A percentile compares a stretch with the other conserved stretches of the same genome.
phyloP scores from a whole-genome alignment of 1,140 invertebrate genomes.

The Apis laboriosa region DNA sequence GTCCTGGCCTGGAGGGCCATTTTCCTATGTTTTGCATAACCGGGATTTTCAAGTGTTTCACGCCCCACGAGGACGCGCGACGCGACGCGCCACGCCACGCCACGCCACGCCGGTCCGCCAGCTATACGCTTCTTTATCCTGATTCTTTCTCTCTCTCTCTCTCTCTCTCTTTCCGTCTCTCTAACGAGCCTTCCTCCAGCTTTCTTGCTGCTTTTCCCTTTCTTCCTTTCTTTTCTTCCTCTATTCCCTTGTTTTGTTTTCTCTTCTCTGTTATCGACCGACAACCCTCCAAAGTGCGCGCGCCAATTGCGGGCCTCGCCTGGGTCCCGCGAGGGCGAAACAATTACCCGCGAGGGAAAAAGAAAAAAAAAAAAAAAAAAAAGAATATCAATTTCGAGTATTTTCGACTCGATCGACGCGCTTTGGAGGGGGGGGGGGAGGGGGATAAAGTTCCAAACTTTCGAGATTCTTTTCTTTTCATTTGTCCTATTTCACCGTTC shows the following conservation, averaged over 20 bases:
- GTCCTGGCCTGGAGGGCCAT: constrained; percentile 65
- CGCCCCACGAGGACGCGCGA: constrained; percentile 56
- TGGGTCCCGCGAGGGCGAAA: constrained; percentile 2
- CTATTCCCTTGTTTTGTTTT: background rate
- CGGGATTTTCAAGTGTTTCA: constrained; percentile 72
- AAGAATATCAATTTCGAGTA: background rate
- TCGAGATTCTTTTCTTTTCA: too few relatives aligned
- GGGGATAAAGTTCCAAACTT: too few relatives aligned
- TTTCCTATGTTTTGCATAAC: constrained; percentile 73
- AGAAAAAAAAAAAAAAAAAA: too few relatives aligned
- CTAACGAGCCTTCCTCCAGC: background rate
- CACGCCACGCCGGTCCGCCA: constrained; percentile 8
- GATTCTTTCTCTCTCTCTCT: background rate
- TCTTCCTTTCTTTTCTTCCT: background rate
- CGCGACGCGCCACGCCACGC: constrained; percentile 10
- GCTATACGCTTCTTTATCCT: constrained; percentile 28
- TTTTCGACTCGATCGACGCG: background rate
- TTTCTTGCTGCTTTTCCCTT: background rate
- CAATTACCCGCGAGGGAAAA: background rate
- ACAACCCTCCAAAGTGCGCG: background rate
- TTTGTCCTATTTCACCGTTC: too few relatives aligned
- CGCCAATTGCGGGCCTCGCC: background rate
- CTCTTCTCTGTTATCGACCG: too few relatives aligned
- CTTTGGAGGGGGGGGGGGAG: background rate
- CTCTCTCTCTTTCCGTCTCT: background rate